These are phyloP conservation scores for Nephrotoma flavescens DNA, from an alignment of 2,888 invertebrate species.

Conservation along the genomic window DNA sequence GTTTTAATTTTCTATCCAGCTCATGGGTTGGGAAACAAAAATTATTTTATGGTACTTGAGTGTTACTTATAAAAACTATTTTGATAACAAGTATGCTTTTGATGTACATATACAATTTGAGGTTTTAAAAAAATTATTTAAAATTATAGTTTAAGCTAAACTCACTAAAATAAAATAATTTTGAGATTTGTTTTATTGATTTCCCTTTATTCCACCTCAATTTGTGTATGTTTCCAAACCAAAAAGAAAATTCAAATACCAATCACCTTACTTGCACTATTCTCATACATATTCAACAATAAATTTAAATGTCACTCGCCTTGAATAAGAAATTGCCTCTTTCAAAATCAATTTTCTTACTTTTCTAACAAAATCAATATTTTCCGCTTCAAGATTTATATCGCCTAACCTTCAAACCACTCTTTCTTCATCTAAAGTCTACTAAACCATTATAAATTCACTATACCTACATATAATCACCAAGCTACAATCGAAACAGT, in stretches of 20 bases:
- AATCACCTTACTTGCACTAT: not conserved
- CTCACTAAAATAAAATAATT: too few species aligned
- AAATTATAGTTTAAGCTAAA: too few species aligned
- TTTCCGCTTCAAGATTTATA: not conserved
- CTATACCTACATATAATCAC: not conserved
- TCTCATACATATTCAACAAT: not conserved
- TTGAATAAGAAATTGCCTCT: not conserved
- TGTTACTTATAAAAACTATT: too few species aligned
- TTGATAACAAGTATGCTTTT: too few species aligned
- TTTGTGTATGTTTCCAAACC: not conserved
- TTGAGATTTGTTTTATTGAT: too few species aligned
- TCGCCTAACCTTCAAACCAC: not conserved
- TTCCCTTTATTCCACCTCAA: too few species aligned
- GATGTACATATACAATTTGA: too few species aligned
- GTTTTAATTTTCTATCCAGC: too few species aligned
- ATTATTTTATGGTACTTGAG: too few species aligned
- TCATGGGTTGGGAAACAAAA: too few species aligned
- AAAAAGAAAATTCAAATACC: not conserved
- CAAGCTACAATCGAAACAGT: not conserved
- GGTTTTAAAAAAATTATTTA: too few species aligned
- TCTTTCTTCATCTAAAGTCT: not conserved
- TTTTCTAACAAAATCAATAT: not conserved
- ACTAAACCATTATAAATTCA: not conserved
- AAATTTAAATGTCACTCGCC: not conserved
- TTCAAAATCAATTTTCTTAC: not conserved